Evolutionary conservation across 2,888 invertebrate species (phyloP), one percentile per base, ranked within the genome.

Genomic region (Mylabris sibirica): DNA sequence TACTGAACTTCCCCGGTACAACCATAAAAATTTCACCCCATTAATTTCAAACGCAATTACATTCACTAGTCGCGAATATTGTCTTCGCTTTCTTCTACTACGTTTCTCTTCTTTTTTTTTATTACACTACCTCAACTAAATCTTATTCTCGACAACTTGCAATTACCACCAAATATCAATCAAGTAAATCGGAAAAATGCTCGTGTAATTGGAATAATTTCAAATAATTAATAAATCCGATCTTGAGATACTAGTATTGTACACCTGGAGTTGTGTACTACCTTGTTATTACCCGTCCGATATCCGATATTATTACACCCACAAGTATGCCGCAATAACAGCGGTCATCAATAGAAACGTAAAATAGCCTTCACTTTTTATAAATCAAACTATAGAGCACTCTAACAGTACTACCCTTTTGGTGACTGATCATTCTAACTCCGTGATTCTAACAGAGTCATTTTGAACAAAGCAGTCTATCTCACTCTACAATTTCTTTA

Each of bases 261-360:
- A 53, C 53, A 49, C 49, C 49, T 49, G 20, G 20, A 49, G 20
- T 49, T 74, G 74, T 74, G 72, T 44, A 69, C 70, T 74, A 74
- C 71, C 74, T 74, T 74, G 72, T 74, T 71, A 74, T 74, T 74
- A 74, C 68, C 74, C 60, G 67, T 30, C 71, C 74, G 72, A 74
- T 72, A 70, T 30, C 71, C 74, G 72, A 74, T 72, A 70, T 72
- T 71, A 69, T 68, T 68, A 71, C 71, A 71, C 68, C 68, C 68
- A 71, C 68, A 64, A 67, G 30, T 63, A 63, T 66, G 68, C 68
- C 64, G 68, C 68, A 63, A 63, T 63, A 63, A 64, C 38, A 4
- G 3, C 49, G 17, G 5, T 17, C 20, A 49, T 20, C 2, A 2
- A 8, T 2, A 44, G 1, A 5, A 17, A 30, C 30, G 30, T 30